Evolutionary conservation across 2,888 invertebrate genomes (phyloP).

Genomic region (Lithophane semibrunnea): DNA sequence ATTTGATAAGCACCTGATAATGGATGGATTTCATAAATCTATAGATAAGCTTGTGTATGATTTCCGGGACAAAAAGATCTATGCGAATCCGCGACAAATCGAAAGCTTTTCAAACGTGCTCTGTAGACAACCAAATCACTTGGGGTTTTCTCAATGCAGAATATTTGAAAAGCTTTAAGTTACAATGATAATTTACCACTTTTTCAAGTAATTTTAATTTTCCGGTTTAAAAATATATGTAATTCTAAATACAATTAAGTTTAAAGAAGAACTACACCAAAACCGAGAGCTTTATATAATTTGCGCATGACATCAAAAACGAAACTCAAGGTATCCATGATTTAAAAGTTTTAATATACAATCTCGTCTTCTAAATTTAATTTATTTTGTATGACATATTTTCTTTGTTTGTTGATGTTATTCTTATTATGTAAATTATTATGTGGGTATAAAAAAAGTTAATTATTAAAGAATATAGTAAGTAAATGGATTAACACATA

Average conservation of each 20-base stretch:
- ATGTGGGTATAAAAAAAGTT: no score
- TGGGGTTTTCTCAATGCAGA: not conserved
- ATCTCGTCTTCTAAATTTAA: not conserved
- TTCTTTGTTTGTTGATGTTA: not conserved
- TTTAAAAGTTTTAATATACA: not conserved
- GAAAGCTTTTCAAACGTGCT: not conserved
- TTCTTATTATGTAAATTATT: not conserved
- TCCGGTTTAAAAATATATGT: no score
- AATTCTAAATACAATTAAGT: not conserved
- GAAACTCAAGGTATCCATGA: slow-evolving; percentile 7
- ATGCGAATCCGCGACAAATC: not conserved
- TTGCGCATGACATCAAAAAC: slow-evolving; percentile 8
- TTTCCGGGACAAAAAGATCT: slow-evolving; percentile 1
- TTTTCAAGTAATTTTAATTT: not conserved
- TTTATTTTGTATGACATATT: not conserved
- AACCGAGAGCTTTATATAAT: slow-evolving; percentile 5
- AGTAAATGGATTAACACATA: no score
- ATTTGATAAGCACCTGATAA: slow-evolving; percentile 40
- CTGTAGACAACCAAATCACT: not conserved
- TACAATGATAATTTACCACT: not conserved
- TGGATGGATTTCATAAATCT: not conserved
- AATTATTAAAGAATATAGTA: no score
- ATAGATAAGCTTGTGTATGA: not conserved
- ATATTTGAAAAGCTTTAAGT: not conserved
- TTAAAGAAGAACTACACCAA: not conserved